These are phyloP conservation scores for Ditylenchus weischeri DNA, from an alignment of 2,888 invertebrate species.

Conservation along the genomic window DNA sequence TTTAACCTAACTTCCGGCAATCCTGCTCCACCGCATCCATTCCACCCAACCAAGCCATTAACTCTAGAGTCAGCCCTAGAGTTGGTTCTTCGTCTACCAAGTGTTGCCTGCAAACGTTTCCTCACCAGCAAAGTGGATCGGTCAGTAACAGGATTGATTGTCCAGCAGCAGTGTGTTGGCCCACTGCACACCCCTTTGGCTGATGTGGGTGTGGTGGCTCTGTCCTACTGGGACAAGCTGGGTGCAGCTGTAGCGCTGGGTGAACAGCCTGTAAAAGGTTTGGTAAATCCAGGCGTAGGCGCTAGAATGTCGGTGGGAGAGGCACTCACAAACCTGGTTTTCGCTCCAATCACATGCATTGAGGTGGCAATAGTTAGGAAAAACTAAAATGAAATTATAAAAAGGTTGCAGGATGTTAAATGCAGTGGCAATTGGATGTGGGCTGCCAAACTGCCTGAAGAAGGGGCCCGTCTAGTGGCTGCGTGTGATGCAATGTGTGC, in stretches of 20 bases:
- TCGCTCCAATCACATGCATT: constrained; percentile 65
- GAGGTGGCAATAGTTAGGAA: not conserved
- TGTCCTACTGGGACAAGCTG: constrained; percentile 73
- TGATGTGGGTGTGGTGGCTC: constrained; percentile 80
- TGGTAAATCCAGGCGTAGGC: constrained; percentile 78
- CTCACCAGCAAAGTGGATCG: constrained; percentile 63
- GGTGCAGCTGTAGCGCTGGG: constrained; percentile 93
- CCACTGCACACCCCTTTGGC: constrained; percentile 92
- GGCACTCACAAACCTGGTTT: constrained; percentile 84
- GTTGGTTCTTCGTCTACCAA: constrained; percentile 76
- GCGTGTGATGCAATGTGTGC: constrained; percentile 84
- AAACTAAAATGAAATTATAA: not conserved
- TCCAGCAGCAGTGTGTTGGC: constrained; percentile 96
- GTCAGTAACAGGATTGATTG: constrained; percentile 88
- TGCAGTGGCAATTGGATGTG: constrained; percentile 99
- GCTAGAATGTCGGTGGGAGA: constrained; percentile 92
- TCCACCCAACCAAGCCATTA: constrained; percentile 53
- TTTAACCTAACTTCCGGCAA: too few relatives aligned
- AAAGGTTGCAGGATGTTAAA: constrained; percentile 74
- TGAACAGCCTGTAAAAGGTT: constrained; percentile 70
- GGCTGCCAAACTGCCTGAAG: constrained; percentile 89
- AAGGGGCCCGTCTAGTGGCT: constrained; percentile 80
- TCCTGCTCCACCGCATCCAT: not conserved
- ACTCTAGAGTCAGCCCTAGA: constrained; percentile 72
- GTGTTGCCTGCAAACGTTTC: constrained; percentile 83